Conservation (phyloP, 2,113 vertebrate species). For the Balaeniceps rex region DNA sequence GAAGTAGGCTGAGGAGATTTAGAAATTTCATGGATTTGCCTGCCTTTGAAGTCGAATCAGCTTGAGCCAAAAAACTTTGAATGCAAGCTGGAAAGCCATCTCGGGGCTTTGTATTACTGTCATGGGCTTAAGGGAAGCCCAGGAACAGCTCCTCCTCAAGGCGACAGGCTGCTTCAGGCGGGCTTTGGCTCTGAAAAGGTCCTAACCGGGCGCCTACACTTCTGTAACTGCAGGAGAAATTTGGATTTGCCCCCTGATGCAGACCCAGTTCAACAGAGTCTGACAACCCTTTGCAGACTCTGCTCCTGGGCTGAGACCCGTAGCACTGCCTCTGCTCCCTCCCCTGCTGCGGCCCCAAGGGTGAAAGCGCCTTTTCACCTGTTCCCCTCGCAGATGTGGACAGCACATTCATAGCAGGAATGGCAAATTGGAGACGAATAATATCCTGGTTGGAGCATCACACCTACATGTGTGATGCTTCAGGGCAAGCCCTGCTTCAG, state of each 20-base stretch:
- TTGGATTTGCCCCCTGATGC: not conserved
- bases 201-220: not conserved
- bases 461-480: not conserved
- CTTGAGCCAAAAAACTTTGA: constrained; percentile 24
- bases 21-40: constrained; percentile 29
- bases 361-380: not conserved
- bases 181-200: not conserved
- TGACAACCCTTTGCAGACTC: not conserved
- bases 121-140: constrained; percentile 1
- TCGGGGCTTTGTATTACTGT: not conserved
- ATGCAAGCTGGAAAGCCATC: constrained; percentile 17
- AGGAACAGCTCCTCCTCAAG: not conserved
- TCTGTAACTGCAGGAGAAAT: not conserved
- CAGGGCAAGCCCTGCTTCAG: not conserved
- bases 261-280: not conserved
- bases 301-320: not conserved
- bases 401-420: not conserved
- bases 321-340: not conserved
- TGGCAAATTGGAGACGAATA: not conserved
- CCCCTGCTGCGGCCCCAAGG: not conserved
- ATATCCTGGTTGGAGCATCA: not conserved
- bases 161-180: not conserved
- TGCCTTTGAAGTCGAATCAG: constrained; percentile 26
- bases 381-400: not conserved
- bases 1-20: constrained; percentile 39